These are phyloP conservation scores for Trichomycterus rosablanca DNA, from an alignment of 2,113 vertebrate species.

Conservation along the genomic window DNA sequence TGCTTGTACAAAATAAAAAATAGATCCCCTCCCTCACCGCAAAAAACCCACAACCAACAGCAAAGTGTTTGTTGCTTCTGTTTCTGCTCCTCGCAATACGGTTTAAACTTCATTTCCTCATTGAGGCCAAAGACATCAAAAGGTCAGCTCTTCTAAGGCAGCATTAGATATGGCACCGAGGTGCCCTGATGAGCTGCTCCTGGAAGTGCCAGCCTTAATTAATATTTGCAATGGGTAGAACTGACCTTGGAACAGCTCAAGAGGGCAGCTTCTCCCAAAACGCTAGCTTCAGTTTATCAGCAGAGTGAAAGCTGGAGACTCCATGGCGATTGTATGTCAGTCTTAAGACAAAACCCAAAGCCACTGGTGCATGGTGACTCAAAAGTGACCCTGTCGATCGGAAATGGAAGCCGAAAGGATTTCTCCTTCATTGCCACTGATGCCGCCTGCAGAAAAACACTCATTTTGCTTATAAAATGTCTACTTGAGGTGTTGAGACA, in stretches of 20 bases:
- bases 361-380: constrained; percentile 5
- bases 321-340: constrained; percentile 24
- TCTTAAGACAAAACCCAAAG: constrained; percentile 28
- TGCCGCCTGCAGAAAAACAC: constrained; percentile 41
- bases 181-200: constrained; percentile 23
- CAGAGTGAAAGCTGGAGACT: constrained; percentile 10
- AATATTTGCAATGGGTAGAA: constrained; percentile 13
- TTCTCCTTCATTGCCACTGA: constrained; percentile 23
- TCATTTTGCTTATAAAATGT: constrained; percentile 38
- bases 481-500: constrained; percentile 41
- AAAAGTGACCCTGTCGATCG: constrained; percentile 13
- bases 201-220: background rate
- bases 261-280: constrained; percentile 27
- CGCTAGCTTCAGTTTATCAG: constrained; percentile 5
- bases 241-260: constrained; percentile 30
- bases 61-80: constrained; percentile 27
- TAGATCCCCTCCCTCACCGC: constrained; percentile 54
- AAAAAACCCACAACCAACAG: constrained; percentile 50
- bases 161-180: constrained; percentile 31
- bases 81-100: constrained; percentile 20
- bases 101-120: constrained; percentile 43
- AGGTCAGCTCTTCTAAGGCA: constrained; percentile 47
- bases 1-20: constrained; percentile 68
- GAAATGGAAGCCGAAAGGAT: constrained; percentile 26
- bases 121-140: constrained; percentile 49